phyloP scores from a whole-genome alignment of 1,140 invertebrate genomes.

The Dendrolimus kikuchii region DNA sequence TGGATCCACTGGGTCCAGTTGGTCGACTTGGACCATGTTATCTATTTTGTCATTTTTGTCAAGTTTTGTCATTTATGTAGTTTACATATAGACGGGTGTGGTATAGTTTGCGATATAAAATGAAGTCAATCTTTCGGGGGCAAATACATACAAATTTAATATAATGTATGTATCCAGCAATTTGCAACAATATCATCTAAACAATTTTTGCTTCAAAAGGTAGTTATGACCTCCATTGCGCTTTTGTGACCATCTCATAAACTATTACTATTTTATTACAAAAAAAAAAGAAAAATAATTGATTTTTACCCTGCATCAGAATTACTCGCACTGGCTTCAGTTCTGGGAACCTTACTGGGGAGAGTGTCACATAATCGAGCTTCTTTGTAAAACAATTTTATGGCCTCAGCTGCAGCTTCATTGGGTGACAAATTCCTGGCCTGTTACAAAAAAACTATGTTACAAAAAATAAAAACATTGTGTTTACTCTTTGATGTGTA shows the following conservation, averaged over 20 bases:
- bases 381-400: constrained; percentile 89
- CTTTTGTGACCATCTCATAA: too few relatives aligned
- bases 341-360: constrained; percentile 82
- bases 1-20: too few relatives aligned
- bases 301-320: constrained; percentile 42
- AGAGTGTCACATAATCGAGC: constrained; percentile 85
- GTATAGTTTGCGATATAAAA: too few relatives aligned
- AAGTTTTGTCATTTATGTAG: too few relatives aligned
- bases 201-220: too few relatives aligned
- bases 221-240: too few relatives aligned
- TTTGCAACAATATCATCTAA: too few relatives aligned
- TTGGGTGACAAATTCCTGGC: constrained; percentile 84
- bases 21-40: too few relatives aligned
- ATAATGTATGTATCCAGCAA: too few relatives aligned
- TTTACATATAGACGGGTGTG: too few relatives aligned
- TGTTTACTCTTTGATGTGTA: neutral
- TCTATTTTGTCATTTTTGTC: too few relatives aligned
- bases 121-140: too few relatives aligned
- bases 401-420: constrained; percentile 89
- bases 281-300: neutral
- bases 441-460: constrained; percentile 53
- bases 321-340: constrained; percentile 56
- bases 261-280: neutral
- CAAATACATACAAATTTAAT: neutral
- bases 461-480: neutral